Conservation (phyloP, 2,888 invertebrate genomes). For the Drosophila meridionalis region DNA sequence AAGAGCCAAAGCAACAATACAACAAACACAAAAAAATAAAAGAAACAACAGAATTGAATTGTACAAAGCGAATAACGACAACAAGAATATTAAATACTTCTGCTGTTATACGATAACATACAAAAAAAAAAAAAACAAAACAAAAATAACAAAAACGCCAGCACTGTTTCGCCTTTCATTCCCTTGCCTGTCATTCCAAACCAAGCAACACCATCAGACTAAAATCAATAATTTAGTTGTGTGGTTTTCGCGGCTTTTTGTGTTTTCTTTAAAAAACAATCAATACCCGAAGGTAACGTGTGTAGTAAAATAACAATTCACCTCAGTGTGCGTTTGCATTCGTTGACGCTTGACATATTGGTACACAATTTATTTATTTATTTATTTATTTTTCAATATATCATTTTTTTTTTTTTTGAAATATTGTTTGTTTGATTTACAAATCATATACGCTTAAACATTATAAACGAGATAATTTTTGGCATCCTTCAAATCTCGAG, state of each 20-base stretch:
- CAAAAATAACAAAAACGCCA: conserved; percentile 21
- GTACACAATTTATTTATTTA: conserved; percentile 75
- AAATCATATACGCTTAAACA: conserved; percentile 1
- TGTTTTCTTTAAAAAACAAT: conserved; percentile 78
- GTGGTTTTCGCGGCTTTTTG: conserved; percentile 78
- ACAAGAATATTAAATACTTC: conserved; percentile 47
- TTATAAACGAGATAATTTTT: conserved; percentile 13
- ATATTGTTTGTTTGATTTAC: conserved; percentile 3
- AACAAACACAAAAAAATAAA: conserved; percentile 1
- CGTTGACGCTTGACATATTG: conserved; percentile 78
- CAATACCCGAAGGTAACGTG: conserved; percentile 79
- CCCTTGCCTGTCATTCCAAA: conserved; percentile 52
- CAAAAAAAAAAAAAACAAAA: neutral
- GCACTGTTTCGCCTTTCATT: conserved; percentile 45
- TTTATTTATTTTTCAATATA: conserved; percentile 16
- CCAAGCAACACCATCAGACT: conserved; percentile 61
- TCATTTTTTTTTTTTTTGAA: conserved; percentile 4
- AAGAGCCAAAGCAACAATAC: conserved; percentile 13
- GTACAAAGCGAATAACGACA: conserved; percentile 52
- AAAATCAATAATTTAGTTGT: conserved; percentile 78
- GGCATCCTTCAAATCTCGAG: conserved; percentile 11
- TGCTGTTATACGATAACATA: conserved; percentile 40
- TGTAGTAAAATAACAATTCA: conserved; percentile 66
- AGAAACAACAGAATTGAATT: conserved; percentile 35
- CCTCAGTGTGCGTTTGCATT: conserved; percentile 75